Conservation (phyloP, 1,140 invertebrate species). For the Listronotus bonariensis region DNA sequence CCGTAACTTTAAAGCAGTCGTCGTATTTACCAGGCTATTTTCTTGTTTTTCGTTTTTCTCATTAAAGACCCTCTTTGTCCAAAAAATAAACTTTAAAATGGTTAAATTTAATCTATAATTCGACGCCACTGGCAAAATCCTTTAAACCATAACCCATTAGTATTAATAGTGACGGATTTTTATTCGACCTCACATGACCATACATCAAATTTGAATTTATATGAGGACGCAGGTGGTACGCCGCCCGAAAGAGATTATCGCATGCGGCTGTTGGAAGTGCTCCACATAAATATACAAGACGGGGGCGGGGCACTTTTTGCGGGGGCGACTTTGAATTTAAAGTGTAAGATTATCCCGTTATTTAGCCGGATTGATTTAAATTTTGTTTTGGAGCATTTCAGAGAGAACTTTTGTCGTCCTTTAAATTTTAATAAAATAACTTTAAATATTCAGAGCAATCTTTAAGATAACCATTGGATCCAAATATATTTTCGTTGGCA, state of each 20-base stretch:
- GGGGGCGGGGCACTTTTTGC: constrained; percentile 17
- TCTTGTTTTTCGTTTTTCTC: no score
- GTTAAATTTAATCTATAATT: no score
- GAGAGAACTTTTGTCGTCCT: no score
- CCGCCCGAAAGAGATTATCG: constrained; percentile 20
- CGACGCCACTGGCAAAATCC: constrained; percentile 5
- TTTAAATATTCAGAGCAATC: no score
- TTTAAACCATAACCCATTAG: constrained; percentile 23
- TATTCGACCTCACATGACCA: constrained; percentile 23
- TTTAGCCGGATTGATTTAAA: constrained; percentile 4
- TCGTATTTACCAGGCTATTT: no score
- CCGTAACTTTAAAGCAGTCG: no score
- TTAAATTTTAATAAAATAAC: no score
- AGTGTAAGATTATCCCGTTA: constrained; percentile 25
- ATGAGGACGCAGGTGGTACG: constrained; percentile 29
- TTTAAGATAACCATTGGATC: no score
- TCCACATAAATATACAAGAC: constrained; percentile 18
- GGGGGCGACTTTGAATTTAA: constrained; percentile 21
- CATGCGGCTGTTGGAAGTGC: constrained; percentile 13
- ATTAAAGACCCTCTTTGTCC: no score
- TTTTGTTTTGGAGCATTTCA: no score
- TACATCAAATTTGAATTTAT: constrained; percentile 31
- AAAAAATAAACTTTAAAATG: no score
- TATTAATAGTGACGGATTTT: constrained; percentile 30
- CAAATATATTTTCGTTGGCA: no score